Conservation (phyloP, 1,140 invertebrate genomes). For the Carposina sasakii region DNA sequence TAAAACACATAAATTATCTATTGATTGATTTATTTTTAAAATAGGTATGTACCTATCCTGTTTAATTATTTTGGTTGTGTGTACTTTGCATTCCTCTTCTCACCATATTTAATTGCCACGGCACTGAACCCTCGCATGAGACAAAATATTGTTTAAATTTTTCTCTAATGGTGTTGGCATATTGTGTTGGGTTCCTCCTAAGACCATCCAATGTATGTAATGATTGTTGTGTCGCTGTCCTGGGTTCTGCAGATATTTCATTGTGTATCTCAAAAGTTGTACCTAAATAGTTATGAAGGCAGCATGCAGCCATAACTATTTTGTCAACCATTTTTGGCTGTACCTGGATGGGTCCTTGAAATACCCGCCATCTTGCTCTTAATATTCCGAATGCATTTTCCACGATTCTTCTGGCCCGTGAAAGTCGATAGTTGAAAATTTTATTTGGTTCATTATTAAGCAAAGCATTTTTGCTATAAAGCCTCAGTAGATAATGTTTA, state of each 20-base stretch:
- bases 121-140: too few relatives aligned
- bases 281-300: not conserved
- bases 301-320: not conserved
- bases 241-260: not conserved
- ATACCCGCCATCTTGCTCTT: slow-evolving; percentile 14
- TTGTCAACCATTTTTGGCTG: not conserved
- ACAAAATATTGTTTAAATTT: not conserved
- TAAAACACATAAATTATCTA: too few relatives aligned
- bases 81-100: too few relatives aligned
- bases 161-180: not conserved
- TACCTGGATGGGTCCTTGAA: not conserved
- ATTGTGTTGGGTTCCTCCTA: not conserved
- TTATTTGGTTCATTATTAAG: slow-evolving; percentile 8
- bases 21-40: too few relatives aligned
- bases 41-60: too few relatives aligned
- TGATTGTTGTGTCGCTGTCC: not conserved
- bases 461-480: slow-evolving; percentile 9
- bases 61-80: too few relatives aligned
- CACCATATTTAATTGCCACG: too few relatives aligned
- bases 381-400: slow-evolving; percentile 20
- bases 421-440: slow-evolving; percentile 20
- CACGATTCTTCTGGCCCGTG: slow-evolving; percentile 16
- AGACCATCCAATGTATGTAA: not conserved
- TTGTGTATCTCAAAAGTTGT: not conserved
- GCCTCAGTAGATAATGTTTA: slow-evolving; percentile 18